Percentiles rank a stretch among this genome's conserved stretches.
Evolutionary conservation across 2,797 vertebrate species (phyloP).

Genomic region (Lepilemur ruficaudatus): DNA sequence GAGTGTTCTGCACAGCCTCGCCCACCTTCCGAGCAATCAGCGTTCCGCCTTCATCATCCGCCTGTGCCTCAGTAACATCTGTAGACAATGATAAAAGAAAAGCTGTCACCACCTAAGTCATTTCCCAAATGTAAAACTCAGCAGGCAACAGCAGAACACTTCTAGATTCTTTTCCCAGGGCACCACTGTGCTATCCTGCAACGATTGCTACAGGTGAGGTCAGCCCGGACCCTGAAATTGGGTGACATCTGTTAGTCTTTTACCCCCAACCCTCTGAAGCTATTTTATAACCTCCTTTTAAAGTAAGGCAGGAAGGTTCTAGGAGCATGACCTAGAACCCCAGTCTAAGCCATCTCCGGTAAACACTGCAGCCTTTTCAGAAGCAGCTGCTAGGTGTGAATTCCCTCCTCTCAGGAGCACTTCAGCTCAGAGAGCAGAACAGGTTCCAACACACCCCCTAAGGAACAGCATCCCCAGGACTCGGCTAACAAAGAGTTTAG

Average conservation of each 20-base stretch:
- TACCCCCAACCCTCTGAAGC: not conserved
- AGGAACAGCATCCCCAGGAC: not conserved
- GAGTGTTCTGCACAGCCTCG: constrained; percentile 97
- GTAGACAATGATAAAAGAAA: constrained; percentile 8
- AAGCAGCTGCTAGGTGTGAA: not conserved
- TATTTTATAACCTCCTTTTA: not conserved
- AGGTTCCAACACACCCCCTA: not conserved
- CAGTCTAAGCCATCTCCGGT: not conserved
- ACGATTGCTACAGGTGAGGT: not conserved
- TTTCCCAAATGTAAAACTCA: not conserved
- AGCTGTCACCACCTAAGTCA: not conserved
- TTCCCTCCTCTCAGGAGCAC: not conserved
- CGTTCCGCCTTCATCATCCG: constrained; percentile 95
- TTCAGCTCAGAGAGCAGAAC: not conserved
- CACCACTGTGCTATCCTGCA: not conserved
- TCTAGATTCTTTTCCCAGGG: not conserved
- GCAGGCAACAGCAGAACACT: not conserved
- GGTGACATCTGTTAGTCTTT: not conserved
- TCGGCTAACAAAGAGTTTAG: not conserved
- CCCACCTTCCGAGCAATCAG: constrained; percentile 98
- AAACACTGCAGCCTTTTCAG: not conserved
- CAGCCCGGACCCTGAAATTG: not conserved
- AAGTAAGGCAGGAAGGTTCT: not conserved
- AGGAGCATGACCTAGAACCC: not conserved
- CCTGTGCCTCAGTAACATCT: constrained; percentile 85